Evolutionary conservation across 2,888 invertebrate genomes (phyloP).

Genomic region (Scaptomyza flava): DNA sequence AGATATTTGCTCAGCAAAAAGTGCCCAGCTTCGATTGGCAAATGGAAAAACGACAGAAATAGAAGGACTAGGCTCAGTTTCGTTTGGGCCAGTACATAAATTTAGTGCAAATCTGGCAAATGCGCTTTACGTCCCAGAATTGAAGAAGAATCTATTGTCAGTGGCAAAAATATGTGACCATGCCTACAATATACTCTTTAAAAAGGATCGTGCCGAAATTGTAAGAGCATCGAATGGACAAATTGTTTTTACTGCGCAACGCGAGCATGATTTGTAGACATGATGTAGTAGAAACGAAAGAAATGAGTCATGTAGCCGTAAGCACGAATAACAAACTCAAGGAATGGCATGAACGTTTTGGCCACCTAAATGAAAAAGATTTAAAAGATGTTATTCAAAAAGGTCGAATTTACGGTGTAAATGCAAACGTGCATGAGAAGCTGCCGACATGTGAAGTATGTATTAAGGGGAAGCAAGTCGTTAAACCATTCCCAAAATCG

Average conservation of each 20-base stretch:
- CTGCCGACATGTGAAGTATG: background rate
- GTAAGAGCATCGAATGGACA: background rate
- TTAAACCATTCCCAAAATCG: constrained; percentile 1
- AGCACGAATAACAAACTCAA: background rate
- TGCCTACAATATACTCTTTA: background rate
- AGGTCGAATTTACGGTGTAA: background rate
- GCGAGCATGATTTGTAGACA: background rate
- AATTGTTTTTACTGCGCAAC: background rate
- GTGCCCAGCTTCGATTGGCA: background rate
- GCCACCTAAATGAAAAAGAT: background rate
- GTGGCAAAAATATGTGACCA: background rate
- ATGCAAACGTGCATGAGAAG: background rate
- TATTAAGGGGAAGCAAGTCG: constrained; percentile 5
- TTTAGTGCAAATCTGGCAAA: background rate
- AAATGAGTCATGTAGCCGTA: background rate
- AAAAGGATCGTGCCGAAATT: background rate
- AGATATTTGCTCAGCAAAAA: background rate
- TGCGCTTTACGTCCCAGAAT: background rate
- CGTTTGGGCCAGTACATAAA: background rate
- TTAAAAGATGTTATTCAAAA: constrained; percentile 1
- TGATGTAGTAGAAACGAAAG: background rate
- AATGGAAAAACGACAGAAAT: background rate
- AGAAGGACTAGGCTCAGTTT: background rate
- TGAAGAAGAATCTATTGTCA: background rate
- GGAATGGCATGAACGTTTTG: constrained; percentile 1